Evolutionary conservation across 2,113 vertebrate species (phyloP).

Genomic region (Seriola aureovittata): DNA sequence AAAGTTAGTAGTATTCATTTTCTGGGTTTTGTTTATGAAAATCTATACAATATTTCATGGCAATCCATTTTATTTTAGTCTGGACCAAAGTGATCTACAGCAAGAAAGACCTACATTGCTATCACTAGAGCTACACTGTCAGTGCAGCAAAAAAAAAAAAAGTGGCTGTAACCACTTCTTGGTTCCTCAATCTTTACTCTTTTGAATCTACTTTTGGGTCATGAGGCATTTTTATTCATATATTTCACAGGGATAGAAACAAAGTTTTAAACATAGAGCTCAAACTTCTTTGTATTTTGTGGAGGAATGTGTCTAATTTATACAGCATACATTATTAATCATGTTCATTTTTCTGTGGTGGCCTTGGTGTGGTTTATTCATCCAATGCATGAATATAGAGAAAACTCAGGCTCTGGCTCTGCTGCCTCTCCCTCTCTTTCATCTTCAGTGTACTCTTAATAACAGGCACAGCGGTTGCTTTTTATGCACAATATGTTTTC

Average conservation of each 20-base stretch:
- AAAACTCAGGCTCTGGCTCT: slow-evolving; percentile 3
- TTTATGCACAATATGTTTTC: slow-evolving; percentile 18
- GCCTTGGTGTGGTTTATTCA: slow-evolving; percentile 64
- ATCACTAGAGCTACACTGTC: too few relatives aligned
- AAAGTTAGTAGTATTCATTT: too few relatives aligned
- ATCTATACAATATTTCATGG: too few relatives aligned
- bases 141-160: not conserved
- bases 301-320: slow-evolving; percentile 49
- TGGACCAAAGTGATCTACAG: too few relatives aligned
- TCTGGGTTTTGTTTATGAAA: too few relatives aligned
- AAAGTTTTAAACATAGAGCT: slow-evolving; percentile 14
- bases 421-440: not conserved
- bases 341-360: slow-evolving; percentile 55
- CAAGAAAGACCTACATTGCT: too few relatives aligned
- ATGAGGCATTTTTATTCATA: not conserved
- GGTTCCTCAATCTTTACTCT: not conserved
- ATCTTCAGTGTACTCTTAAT: slow-evolving; percentile 19
- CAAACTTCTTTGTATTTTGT: slow-evolving; percentile 28
- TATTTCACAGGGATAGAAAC: not conserved
- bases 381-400: slow-evolving; percentile 61
- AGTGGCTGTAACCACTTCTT: not conserved
- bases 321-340: slow-evolving; percentile 63
- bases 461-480: slow-evolving; percentile 1
- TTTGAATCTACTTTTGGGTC: not conserved
- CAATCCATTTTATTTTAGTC: not conserved